phyloP scores from a whole-genome alignment of 2,113 vertebrate species.

The Myotis davidii region DNA sequence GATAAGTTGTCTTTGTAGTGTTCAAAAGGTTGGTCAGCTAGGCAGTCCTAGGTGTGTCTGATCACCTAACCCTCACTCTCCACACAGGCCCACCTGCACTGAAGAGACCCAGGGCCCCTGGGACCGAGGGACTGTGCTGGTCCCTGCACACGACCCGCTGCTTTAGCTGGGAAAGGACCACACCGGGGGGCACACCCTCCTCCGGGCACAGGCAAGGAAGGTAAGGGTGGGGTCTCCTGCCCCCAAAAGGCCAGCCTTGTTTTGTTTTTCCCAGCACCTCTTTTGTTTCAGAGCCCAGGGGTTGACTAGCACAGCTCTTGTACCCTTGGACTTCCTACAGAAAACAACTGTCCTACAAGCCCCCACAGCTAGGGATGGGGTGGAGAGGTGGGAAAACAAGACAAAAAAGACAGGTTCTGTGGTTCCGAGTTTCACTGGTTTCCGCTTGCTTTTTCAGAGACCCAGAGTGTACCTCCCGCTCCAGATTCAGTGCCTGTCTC shows the following conservation, averaged over 20 bases:
- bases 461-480: not conserved
- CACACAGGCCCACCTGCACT: not conserved
- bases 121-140: not conserved
- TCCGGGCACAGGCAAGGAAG: not conserved
- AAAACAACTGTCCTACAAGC: not conserved
- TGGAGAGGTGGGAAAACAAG: not conserved
- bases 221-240: not conserved
- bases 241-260: not conserved
- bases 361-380: not conserved
- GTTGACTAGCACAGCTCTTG: too few relatives aligned
- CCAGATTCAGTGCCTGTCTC: not conserved
- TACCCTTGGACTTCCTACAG: not conserved
- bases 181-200: rapidly evolving
- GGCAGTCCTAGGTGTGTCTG: not conserved
- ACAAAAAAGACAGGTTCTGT: not conserved
- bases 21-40: not conserved
- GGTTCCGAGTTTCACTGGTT: not conserved
- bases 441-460: constrained; percentile 19
- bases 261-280: not conserved
- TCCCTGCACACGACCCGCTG: not conserved
- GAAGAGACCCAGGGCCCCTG: not conserved
- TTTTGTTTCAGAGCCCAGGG: not conserved
- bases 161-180: not conserved
- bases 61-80: not conserved
- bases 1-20: not conserved